Evolutionary conservation across 92 coral and sea anemone genomes (phyloP).

Genomic region (Blastomussa wellsi): DNA sequence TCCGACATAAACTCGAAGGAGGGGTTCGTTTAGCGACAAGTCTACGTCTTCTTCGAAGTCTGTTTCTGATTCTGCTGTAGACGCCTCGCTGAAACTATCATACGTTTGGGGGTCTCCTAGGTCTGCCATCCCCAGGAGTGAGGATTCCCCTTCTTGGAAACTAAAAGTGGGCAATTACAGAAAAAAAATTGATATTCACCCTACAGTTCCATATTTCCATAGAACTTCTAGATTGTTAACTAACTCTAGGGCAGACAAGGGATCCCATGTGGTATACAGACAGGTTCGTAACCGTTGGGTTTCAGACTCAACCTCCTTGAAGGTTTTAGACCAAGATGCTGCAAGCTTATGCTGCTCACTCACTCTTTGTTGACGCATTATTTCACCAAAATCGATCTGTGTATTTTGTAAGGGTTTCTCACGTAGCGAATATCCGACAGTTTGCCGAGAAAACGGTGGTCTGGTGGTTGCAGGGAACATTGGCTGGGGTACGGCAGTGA

Average conservation of each 20-base stretch:
- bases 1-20: conserved; percentile 18
- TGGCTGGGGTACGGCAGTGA: conserved; percentile 14
- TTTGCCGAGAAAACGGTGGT: conserved; percentile 6
- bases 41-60: conserved; percentile 33
- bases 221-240: conserved; percentile 16
- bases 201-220: no score
- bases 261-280: conserved; percentile 32
- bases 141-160: no score
- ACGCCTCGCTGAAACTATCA: conserved; percentile 29
- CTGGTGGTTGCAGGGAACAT: conserved; percentile 20
- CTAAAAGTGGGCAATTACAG: no score
- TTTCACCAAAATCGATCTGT: conserved; percentile 37
- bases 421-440: conserved; percentile 32
- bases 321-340: conserved; percentile 36
- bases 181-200: no score
- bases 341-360: conserved; percentile 51
- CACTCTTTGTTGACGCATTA: conserved; percentile 26
- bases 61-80: conserved; percentile 23
- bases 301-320: conserved; percentile 35
- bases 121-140: conserved; percentile 6
- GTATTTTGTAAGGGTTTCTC: conserved; percentile 32
- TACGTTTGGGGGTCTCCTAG: conserved; percentile 15
- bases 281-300: conserved; percentile 20
- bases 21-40: conserved; percentile 16
- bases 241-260: conserved; percentile 10